Conservation (phyloP, 2,797 vertebrate species). For the Salarias fasciatus region DNA sequence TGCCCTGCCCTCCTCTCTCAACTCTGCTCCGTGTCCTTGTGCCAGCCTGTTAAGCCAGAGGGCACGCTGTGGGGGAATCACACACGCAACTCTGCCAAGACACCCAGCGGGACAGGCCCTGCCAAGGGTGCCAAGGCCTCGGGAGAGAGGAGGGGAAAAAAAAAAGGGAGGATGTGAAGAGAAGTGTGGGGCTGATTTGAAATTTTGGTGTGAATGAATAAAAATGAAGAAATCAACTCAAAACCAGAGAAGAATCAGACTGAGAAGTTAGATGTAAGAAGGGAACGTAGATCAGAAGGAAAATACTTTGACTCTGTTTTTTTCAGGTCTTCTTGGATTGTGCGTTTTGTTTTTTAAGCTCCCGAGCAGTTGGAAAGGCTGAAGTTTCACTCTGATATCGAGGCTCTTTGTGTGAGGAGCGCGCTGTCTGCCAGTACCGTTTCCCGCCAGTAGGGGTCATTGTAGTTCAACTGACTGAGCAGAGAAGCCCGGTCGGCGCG, state of each 20-base stretch:
- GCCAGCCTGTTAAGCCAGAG: constrained; percentile 76
- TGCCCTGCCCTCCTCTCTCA: constrained; percentile 41
- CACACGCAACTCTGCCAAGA: constrained; percentile 69
- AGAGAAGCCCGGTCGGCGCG: constrained; percentile 4
- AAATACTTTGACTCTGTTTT: background rate
- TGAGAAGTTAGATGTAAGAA: background rate
- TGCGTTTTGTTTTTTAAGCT: constrained; percentile 9
- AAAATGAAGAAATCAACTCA: constrained; percentile 3
- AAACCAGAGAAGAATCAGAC: background rate
- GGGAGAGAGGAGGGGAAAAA: constrained; percentile 18
- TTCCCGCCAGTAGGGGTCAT: constrained; percentile 84
- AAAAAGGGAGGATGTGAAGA: constrained; percentile 1
- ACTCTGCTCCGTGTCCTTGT: constrained; percentile 69
- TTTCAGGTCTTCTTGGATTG: constrained; percentile 4
- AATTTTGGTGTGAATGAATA: constrained; percentile 22
- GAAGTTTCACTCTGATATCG: constrained; percentile 46
- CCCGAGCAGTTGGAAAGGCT: constrained; percentile 17
- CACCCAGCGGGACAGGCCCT: constrained; percentile 64
- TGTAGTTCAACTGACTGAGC: constrained; percentile 81
- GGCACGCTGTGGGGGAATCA: constrained; percentile 73
- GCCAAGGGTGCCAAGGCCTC: constrained; percentile 71
- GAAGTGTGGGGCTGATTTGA: constrained; percentile 4
- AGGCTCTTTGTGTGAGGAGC: constrained; percentile 54
- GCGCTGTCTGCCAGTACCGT: constrained; percentile 46
- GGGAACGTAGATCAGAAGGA: background rate